phyloP scores from a whole-genome alignment of 2,113 vertebrate species.

The Rhinopomastus cyanomelas region DNA sequence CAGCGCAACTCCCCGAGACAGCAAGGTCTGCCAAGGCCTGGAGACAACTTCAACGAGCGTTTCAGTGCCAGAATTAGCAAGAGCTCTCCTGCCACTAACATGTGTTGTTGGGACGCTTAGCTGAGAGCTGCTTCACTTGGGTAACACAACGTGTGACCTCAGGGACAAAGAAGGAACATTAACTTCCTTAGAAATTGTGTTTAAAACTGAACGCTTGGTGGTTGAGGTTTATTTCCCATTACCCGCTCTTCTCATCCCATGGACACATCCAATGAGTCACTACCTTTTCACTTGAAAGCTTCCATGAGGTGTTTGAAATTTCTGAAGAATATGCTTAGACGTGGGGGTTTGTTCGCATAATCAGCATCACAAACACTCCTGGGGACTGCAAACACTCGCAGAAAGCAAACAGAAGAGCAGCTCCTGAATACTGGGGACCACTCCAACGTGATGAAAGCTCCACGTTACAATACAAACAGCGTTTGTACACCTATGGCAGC shows the following conservation, averaged over 20 bases:
- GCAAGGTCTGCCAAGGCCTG: not conserved
- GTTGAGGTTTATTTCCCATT: not conserved
- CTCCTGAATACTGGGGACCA: not conserved
- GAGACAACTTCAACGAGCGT: not conserved
- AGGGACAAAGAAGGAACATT: accelerated
- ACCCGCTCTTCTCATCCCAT: not conserved
- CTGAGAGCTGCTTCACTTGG: not conserved
- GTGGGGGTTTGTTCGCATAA: not conserved
- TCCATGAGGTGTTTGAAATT: not conserved
- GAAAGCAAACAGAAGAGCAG: not conserved
- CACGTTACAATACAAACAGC: not conserved
- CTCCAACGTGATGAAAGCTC: not conserved
- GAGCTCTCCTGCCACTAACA: not conserved
- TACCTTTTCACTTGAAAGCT: not conserved
- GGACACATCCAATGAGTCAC: not conserved
- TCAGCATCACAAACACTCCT: not conserved
- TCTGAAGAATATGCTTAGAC: not conserved
- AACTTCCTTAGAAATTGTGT: not conserved
- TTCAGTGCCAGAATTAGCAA: not conserved
- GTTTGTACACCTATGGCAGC: not conserved
- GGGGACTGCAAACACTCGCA: not conserved
- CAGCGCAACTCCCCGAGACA: not conserved
- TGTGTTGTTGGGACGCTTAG: not conserved
- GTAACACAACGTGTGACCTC: not conserved
- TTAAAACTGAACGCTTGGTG: not conserved